A percentile compares a stretch with the other conserved stretches of the same genome.
phyloP scores from a whole-genome alignment of 2,113 vertebrate species.

The Casuarius casuarius region DNA sequence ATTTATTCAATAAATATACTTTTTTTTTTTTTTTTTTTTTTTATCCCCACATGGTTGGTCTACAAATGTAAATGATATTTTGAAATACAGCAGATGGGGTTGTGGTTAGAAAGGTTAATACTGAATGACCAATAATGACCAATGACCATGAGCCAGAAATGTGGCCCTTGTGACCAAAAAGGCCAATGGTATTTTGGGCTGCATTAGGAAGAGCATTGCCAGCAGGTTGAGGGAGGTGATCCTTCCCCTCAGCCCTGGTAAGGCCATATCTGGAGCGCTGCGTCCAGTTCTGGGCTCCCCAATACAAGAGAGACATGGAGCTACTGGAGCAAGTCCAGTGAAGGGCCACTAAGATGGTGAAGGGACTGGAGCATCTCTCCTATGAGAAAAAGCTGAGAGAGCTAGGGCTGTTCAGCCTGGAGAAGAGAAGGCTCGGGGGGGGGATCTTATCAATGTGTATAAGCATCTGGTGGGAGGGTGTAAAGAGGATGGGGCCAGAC shows the following conservation, averaged over 20 bases:
- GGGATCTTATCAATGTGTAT: neutral
- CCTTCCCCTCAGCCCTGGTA: no score
- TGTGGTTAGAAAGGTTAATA: neutral
- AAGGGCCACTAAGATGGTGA: neutral
- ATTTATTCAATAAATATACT: neutral
- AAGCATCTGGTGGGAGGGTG: neutral
- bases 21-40: neutral
- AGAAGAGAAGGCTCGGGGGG: neutral
- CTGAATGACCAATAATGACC: neutral
- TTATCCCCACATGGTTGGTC: neutral
- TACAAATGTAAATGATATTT: neutral
- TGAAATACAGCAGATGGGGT: neutral
- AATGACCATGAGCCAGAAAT: no score
- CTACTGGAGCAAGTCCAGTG: neutral
- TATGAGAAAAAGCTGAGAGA: neutral
- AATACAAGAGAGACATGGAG: no score
- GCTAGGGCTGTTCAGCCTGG: neutral
- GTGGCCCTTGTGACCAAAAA: neutral
- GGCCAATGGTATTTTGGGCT: neutral
- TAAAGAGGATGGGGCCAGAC: neutral
- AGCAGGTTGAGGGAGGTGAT: no score
- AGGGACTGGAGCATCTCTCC: neutral
- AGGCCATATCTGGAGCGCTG: no score
- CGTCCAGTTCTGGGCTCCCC: no score
- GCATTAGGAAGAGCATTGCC: no score